phyloP scores from a whole-genome alignment of 2,113 vertebrate species.

The Condylura cristata region DNA sequence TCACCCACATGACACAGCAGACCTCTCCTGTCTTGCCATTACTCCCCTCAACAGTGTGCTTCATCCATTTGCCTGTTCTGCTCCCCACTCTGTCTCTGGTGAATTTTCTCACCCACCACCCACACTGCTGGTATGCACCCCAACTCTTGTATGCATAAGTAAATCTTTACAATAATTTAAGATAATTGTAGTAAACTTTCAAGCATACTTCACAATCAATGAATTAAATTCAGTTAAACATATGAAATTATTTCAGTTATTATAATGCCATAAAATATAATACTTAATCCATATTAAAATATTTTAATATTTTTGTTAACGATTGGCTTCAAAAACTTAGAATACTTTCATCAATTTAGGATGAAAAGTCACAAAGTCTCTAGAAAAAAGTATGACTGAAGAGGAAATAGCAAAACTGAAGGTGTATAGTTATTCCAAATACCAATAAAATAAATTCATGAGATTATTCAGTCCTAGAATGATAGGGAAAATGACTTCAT shows the following conservation, averaged over 20 bases:
- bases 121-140: no score
- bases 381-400: background rate
- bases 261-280: background rate
- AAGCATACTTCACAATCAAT: background rate
- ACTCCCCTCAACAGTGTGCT: no score
- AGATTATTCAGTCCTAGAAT: constrained; percentile 27
- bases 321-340: constrained; percentile 26
- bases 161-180: no score
- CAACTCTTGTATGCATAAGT: no score
- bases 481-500: constrained; percentile 39
- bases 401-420: background rate
- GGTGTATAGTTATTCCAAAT: background rate
- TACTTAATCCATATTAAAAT: background rate
- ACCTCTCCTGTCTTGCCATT: no score
- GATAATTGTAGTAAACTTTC: constrained; percentile 50
- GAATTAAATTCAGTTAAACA: constrained; percentile 12
- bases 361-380: background rate
- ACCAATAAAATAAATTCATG: constrained; percentile 43
- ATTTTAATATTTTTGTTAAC: background rate
- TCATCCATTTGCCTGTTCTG: no score
- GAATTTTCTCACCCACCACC: no score
- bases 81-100: no score
- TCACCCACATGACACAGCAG: no score
- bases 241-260: background rate
- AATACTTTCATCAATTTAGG: background rate